phyloP scores from a whole-genome alignment of 2,797 vertebrate genomes.

The Valencia hispanica region DNA sequence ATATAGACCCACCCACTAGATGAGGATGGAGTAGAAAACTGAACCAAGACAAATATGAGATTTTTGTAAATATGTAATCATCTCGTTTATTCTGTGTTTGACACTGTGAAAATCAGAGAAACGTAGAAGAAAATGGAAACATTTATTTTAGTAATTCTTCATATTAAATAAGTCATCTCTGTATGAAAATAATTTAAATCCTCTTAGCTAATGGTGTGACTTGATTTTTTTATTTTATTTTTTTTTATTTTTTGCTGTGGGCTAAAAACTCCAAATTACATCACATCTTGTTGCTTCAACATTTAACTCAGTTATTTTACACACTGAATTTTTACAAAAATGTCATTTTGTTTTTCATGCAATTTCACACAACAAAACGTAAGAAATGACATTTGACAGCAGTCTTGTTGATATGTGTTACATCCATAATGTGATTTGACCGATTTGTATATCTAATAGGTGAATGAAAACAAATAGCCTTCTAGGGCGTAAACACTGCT shows the following conservation, averaged over 20 bases:
- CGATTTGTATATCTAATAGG: background rate
- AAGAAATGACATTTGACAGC: background rate
- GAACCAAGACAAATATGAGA: background rate
- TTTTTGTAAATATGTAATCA: constrained; percentile 15
- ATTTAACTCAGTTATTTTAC: too few relatives aligned
- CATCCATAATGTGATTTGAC: background rate
- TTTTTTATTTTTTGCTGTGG: background rate
- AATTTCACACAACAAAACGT: background rate
- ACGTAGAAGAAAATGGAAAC: background rate
- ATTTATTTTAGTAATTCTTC: background rate
- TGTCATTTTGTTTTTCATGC: background rate
- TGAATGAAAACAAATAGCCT: background rate
- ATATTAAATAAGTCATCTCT: background rate
- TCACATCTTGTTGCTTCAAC: background rate
- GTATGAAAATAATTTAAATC: background rate
- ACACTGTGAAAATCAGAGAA: constrained; percentile 25
- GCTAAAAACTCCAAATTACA: background rate
- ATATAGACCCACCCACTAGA: background rate
- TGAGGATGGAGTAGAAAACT: too few relatives aligned
- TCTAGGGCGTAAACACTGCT: background rate
- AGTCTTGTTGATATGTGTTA: background rate
- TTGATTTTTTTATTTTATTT: background rate
- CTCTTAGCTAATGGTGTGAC: background rate
- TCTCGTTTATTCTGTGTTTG: constrained; percentile 46
- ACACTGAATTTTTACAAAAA: background rate